Evolutionary conservation across 2,113 vertebrate species (phyloP).

Genomic region (Gadus macrocephalus): DNA sequence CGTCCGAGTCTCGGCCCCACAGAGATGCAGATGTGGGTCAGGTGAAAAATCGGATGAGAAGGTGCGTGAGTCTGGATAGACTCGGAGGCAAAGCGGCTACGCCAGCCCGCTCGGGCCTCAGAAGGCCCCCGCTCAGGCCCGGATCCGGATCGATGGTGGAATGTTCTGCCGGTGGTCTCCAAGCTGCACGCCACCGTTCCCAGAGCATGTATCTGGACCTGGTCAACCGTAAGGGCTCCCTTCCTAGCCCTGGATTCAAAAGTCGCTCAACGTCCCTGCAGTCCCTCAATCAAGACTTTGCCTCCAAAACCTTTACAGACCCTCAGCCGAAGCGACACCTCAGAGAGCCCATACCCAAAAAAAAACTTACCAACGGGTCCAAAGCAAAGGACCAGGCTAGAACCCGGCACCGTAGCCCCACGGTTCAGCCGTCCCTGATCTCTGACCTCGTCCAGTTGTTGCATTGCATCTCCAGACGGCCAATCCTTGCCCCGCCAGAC

Average conservation of each 20-base stretch:
- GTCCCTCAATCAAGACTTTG: slow-evolving; percentile 53
- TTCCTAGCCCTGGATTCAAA: slow-evolving; percentile 36
- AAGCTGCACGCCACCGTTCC: slow-evolving; percentile 31
- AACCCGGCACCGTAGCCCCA: slow-evolving; percentile 19
- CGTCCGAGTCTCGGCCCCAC: slow-evolving; percentile 24
- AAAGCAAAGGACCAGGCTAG: slow-evolving; percentile 35
- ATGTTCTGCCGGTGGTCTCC: slow-evolving; percentile 30
- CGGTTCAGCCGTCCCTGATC: slow-evolving; percentile 53
- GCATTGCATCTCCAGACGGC: slow-evolving; percentile 51
- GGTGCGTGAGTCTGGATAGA: slow-evolving; percentile 64
- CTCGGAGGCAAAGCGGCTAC: slow-evolving; percentile 38
- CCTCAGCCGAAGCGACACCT: slow-evolving; percentile 28
- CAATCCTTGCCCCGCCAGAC: slow-evolving; percentile 40
- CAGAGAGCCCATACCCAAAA: slow-evolving; percentile 23
- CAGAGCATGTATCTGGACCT: slow-evolving; percentile 65
- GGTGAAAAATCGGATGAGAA: slow-evolving; percentile 43
- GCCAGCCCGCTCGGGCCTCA: slow-evolving; percentile 22
- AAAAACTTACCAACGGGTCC: slow-evolving; percentile 7
- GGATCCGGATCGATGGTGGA: slow-evolving; percentile 34
- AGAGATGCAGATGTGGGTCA: slow-evolving; percentile 22
- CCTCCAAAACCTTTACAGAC: slow-evolving; percentile 30
- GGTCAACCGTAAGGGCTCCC: slow-evolving; percentile 44
- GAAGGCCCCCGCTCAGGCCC: slow-evolving; percentile 20
- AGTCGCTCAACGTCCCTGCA: slow-evolving; percentile 56
- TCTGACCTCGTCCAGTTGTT: slow-evolving; percentile 65